Evolutionary conservation across 2,888 invertebrate species (phyloP).

Genomic region (Cryptocephalus primarius): DNA sequence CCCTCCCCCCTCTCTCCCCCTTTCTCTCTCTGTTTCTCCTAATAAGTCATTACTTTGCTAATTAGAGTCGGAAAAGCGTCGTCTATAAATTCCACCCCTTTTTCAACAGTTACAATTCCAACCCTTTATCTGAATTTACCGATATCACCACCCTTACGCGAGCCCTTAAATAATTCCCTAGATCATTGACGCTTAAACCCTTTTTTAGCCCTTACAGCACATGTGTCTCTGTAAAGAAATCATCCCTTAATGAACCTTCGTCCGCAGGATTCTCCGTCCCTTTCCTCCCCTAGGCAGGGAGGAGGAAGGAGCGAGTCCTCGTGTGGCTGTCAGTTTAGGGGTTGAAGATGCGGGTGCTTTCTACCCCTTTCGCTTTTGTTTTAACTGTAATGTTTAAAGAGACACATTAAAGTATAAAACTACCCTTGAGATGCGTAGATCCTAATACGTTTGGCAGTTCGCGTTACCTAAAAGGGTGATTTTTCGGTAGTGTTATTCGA

Average conservation of each 20-base stretch:
- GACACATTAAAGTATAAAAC: conserved; percentile 32
- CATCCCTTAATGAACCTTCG: conserved; percentile 13
- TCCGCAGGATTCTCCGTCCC: neutral
- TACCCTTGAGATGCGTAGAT: conserved; percentile 35
- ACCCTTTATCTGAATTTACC: conserved; percentile 33
- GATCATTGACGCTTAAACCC: conserved; percentile 35
- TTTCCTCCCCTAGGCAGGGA: conserved; percentile 4
- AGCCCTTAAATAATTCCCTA: conserved; percentile 32
- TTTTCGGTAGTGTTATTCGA: conserved; percentile 25
- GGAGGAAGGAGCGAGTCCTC: conserved; percentile 6
- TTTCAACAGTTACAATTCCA: conserved; percentile 24
- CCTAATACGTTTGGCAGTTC: conserved; percentile 30
- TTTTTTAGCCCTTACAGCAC: conserved; percentile 29
- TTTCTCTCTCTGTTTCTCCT: conserved; percentile 16
- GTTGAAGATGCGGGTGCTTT: conserved; percentile 26
- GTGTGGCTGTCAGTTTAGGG: conserved; percentile 4
- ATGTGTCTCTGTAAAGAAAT: conserved; percentile 25
- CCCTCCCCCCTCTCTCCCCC: conserved; percentile 6
- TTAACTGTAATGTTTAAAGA: conserved; percentile 29
- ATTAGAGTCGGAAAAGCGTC: conserved; percentile 29
- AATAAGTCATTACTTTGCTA: conserved; percentile 31
- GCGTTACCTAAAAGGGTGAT: conserved; percentile 21
- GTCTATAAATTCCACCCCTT: conserved; percentile 30
- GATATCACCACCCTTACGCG: conserved; percentile 30
- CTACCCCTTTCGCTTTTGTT: conserved; percentile 31